Percentiles rank a stretch among this genome's conserved stretches.
phyloP scores from a whole-genome alignment of 2,888 invertebrate genomes.

The Drosophila quasianomalipes region DNA sequence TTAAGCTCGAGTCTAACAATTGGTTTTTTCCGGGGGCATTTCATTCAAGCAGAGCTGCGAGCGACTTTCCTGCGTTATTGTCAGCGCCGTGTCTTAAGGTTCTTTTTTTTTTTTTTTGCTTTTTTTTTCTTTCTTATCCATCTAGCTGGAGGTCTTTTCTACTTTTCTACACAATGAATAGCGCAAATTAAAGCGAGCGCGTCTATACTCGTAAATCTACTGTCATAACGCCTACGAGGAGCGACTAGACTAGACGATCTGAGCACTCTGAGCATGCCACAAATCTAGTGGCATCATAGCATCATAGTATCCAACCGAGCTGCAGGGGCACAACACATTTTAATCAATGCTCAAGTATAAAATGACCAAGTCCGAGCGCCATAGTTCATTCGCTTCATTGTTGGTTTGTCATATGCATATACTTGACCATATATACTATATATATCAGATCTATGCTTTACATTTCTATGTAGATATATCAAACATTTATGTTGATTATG shows the following conservation, averaged over 20 bases:
- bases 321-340: slow-evolving; percentile 65
- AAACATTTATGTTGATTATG: slow-evolving; percentile 74
- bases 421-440: slow-evolving; percentile 19
- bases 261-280: slow-evolving; percentile 29
- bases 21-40: slow-evolving; percentile 86
- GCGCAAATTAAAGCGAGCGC: slow-evolving; percentile 72
- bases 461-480: slow-evolving; percentile 18
- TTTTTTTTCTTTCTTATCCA: slow-evolving; percentile 54
- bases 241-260: slow-evolving; percentile 45
- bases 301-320: slow-evolving; percentile 23
- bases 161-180: slow-evolving; percentile 63
- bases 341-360: slow-evolving; percentile 81
- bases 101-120: slow-evolving; percentile 45
- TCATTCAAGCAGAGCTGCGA: slow-evolving; percentile 66
- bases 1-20: slow-evolving; percentile 85
- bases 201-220: slow-evolving; percentile 76
- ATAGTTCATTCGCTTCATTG: slow-evolving; percentile 63
- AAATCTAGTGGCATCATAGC: slow-evolving; percentile 47
- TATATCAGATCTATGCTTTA: slow-evolving; percentile 7
- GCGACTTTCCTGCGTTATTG: slow-evolving; percentile 54
- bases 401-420: slow-evolving; percentile 29
- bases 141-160: slow-evolving; percentile 41
- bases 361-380: slow-evolving; percentile 49
- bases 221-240: slow-evolving; percentile 75
- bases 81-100: slow-evolving; percentile 69